phyloP scores from a whole-genome alignment of 2,888 invertebrate species.

The Litoditis marina region DNA sequence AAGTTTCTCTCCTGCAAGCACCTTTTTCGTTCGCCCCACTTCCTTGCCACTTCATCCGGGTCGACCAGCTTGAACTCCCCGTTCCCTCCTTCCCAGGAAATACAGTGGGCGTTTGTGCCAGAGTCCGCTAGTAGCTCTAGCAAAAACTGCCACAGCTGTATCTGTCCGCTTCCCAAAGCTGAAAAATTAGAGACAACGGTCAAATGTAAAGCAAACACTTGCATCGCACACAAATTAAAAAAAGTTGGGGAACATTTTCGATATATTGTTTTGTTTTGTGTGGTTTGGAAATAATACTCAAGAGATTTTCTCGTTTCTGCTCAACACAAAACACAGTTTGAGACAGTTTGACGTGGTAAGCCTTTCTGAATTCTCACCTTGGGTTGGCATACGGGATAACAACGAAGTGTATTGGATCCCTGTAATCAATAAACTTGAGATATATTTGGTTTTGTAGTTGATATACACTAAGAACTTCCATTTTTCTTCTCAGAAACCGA shows the following conservation, averaged over 20 bases:
- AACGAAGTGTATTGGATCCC: slow-evolving; percentile 45
- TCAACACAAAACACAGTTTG: no score
- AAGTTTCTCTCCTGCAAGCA: slow-evolving; percentile 68
- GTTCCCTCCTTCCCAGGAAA: slow-evolving; percentile 88
- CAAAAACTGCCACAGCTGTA: slow-evolving; percentile 97
- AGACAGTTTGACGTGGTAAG: background rate
- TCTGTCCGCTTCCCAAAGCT: slow-evolving; percentile 69
- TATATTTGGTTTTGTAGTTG: no score
- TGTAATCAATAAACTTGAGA: no score
- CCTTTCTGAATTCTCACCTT: slow-evolving; percentile 12
- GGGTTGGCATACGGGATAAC: slow-evolving; percentile 37
- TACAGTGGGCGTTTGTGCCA: slow-evolving; percentile 62
- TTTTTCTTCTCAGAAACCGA: no score
- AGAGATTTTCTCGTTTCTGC: no score
- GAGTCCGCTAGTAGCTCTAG: slow-evolving; percentile 88
- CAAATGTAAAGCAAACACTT: no score
- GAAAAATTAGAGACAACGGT: no score
- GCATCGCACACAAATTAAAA: no score
- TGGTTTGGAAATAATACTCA: no score
- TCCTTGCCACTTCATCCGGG: slow-evolving; percentile 83
- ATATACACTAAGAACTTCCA: no score
- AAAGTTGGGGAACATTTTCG: no score
- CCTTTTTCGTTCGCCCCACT: slow-evolving; percentile 90
- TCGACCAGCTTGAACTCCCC: slow-evolving; percentile 92
- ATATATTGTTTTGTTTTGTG: no score